Percentiles rank a stretch among this genome's conserved stretches.
phyloP scores from a whole-genome alignment of 2,888 invertebrate species.

The Leuctra nigra region DNA sequence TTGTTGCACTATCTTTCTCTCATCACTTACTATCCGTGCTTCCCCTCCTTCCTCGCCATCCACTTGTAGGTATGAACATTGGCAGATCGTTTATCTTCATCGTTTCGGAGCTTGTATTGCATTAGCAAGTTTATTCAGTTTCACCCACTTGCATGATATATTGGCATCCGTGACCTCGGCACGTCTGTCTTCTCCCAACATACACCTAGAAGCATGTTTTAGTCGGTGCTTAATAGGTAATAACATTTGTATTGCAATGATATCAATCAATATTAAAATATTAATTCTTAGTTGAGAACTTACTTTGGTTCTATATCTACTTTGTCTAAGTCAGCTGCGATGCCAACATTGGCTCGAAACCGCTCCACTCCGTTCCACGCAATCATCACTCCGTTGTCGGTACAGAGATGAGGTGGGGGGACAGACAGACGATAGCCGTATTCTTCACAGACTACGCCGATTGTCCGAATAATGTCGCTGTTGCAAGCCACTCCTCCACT shows the following conservation, averaged over 20 bases:
- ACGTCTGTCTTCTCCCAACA: slow-evolving; percentile 55
- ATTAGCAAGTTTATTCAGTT: slow-evolving; percentile 23
- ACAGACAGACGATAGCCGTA: slow-evolving; percentile 59
- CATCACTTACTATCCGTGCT: too few species aligned
- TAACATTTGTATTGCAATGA: too few species aligned
- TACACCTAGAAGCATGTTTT: slow-evolving; percentile 45
- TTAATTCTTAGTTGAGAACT: too few species aligned
- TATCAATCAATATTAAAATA: too few species aligned
- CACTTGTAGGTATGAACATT: too few species aligned
- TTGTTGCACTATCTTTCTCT: too few species aligned
- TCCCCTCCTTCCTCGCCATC: too few species aligned
- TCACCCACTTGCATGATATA: slow-evolving; percentile 49
- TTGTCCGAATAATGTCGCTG: slow-evolving; percentile 63
- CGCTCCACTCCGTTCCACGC: slow-evolving; percentile 97
- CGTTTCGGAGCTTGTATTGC: too few species aligned
- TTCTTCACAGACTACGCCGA: slow-evolving; percentile 59
- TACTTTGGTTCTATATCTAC: slow-evolving; percentile 52
- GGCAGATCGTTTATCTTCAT: too few species aligned
- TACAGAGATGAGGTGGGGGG: slow-evolving; percentile 81
- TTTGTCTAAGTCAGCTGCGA: slow-evolving; percentile 48
- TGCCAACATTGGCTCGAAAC: slow-evolving; percentile 46
- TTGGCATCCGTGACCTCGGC: slow-evolving; percentile 49
- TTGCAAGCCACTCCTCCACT: slow-evolving; percentile 98
- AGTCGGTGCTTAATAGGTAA: too few species aligned
- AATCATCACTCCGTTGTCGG: slow-evolving; percentile 98